A percentile compares a stretch with the other conserved stretches of the same genome.
Conservation (phyloP, 1,140 invertebrate genomes). For the Meloidogyne hapla region DNA sequence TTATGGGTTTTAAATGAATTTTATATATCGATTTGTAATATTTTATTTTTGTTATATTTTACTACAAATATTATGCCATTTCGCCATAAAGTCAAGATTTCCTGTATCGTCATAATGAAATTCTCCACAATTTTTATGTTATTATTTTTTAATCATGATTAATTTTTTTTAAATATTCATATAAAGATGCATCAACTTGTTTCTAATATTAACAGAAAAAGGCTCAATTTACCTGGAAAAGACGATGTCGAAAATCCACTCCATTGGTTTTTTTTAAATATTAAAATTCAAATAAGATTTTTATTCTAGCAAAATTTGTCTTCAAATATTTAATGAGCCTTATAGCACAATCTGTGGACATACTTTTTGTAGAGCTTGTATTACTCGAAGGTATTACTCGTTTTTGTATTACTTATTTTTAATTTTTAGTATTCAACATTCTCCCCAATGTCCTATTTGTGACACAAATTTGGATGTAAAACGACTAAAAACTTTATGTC, state of each 20-base stretch:
- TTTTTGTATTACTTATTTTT: slow-evolving; percentile 73
- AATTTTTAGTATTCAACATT: slow-evolving; percentile 75
- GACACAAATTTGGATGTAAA: slow-evolving; percentile 41
- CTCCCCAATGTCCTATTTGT: slow-evolving; percentile 74
- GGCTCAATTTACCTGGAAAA: not conserved
- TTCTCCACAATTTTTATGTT: no score
- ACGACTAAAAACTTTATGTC: slow-evolving; percentile 73
- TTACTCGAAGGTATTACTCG: slow-evolving; percentile 28
- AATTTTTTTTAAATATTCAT: not conserved
- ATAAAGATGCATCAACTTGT: not conserved
- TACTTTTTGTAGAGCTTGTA: slow-evolving; percentile 78
- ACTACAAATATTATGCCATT: no score
- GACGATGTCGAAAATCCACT: not conserved
- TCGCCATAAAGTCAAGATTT: no score
- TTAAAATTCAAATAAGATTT: not conserved
- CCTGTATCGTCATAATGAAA: no score
- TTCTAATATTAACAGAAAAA: not conserved
- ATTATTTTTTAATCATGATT: no score
- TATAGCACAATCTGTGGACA: slow-evolving; percentile 90
- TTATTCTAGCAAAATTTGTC: slow-evolving; percentile 72
- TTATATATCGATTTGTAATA: no score
- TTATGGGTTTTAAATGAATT: no score
- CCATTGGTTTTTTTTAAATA: not conserved
- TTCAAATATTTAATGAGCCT: slow-evolving; percentile 84
- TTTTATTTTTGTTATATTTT: no score